Percentiles rank a stretch among this genome's conserved stretches.
Evolutionary conservation across 2,888 invertebrate species (phyloP).

Genomic region (Meandrusa payeni): DNA sequence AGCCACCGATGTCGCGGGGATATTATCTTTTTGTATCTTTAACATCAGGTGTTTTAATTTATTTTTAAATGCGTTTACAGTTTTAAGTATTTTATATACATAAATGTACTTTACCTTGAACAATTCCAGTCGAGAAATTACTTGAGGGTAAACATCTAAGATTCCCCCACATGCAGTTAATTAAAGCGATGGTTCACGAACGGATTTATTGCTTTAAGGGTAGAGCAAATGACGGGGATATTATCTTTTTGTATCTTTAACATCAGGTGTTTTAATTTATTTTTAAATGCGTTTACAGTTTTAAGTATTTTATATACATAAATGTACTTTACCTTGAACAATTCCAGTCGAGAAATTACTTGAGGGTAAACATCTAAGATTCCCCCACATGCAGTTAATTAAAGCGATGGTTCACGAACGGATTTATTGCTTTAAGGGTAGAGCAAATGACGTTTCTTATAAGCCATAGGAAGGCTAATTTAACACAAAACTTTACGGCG

Average conservation of each 20-base stretch:
- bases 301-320: too few species aligned
- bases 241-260: too few species aligned
- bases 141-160: slow-evolving; percentile 14
- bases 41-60: too few species aligned
- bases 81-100: too few species aligned
- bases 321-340: slow-evolving; percentile 8
- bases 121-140: slow-evolving; percentile 6
- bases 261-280: too few species aligned
- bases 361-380: slow-evolving; percentile 15
- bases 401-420: slow-evolving; percentile 19
- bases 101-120: too few species aligned
- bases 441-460: slow-evolving; percentile 24
- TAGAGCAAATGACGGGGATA: slow-evolving; percentile 22
- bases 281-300: too few species aligned
- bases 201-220: slow-evolving; percentile 24
- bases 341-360: slow-evolving; percentile 8
- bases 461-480: slow-evolving; percentile 24
- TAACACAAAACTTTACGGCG: slow-evolving; percentile 23
- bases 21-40: too few species aligned
- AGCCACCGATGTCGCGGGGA: too few species aligned
- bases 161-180: slow-evolving; percentile 19
- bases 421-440: slow-evolving; percentile 24
- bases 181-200: slow-evolving; percentile 19
- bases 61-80: too few species aligned
- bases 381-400: slow-evolving; percentile 19